Evolutionary conservation across 2,113 vertebrate genomes (phyloP).

Genomic region (Lagopus leucura): DNA sequence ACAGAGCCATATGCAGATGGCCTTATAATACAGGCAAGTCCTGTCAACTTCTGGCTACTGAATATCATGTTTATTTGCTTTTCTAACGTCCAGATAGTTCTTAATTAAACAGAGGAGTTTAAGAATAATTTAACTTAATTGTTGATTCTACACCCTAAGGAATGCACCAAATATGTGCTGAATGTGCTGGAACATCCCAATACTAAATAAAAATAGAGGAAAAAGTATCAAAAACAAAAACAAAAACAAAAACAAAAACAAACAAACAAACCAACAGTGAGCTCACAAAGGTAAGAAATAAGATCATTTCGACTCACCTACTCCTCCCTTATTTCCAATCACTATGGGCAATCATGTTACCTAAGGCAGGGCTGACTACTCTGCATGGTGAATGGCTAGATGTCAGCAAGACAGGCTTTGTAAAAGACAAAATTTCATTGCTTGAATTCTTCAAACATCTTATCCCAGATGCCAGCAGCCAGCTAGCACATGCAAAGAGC

Average conservation of each 20-base stretch:
- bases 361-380: not conserved
- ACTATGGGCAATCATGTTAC: not conserved
- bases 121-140: not conserved
- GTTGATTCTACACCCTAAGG: not conserved
- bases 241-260: too few relatives aligned
- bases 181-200: not conserved
- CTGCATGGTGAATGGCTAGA: not conserved
- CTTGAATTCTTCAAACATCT: not conserved
- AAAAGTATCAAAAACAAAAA: not conserved
- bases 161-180: not conserved
- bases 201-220: not conserved
- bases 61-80: not conserved
- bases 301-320: not conserved
- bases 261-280: not conserved
- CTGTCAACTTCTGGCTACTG: not conserved
- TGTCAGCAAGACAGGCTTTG: not conserved
- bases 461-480: not conserved
- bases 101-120: not conserved
- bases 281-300: not conserved
- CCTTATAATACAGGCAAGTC: rapidly evolving
- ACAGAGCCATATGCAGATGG: not conserved
- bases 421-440: not conserved
- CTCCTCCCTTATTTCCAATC: not conserved
- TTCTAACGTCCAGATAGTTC: not conserved
- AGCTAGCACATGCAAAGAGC: not conserved